Base-by-base conservation (phyloP, 1,140 invertebrate species). In the Portunus trituberculatus region DNA sequence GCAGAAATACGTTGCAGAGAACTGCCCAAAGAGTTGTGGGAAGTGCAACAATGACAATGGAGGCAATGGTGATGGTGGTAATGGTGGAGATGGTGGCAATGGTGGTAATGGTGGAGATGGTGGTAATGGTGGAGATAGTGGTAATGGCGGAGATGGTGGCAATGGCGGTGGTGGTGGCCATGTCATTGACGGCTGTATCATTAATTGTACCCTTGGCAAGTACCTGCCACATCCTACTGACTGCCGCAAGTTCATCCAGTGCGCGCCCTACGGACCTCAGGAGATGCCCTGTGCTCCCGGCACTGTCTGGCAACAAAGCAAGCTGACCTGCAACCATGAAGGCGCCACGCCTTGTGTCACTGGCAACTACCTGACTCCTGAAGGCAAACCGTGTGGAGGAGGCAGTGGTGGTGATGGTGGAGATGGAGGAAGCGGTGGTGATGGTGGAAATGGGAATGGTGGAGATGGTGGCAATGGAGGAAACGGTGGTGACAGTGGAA, bases 191-290 rank as follows among this genome's bases (percentile, higher is more conserved):
- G 91, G 91, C 14, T 92, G 91, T 32, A 6, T 76, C 59, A 45
- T 92, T 48, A 25, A 32, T 29, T 92, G 91, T 28, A 28, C 29
- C 16, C n/a, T 20, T 4, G 91, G 91, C 91, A 46, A 83, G 52
- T 93, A 93, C 86, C 29, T 82, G 14, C 93, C 83, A 31, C 93
- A 93, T 29, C 84, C 93, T 0, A 88, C 7, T 48, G 52, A 93
- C 93, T 93, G 93, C 82, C 84, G 46, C 1, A 93, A 88, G 93
- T 93, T 93, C 52, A 87, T 93, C 86, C 84, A 93, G 84, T 93
- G 93, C 32, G 93, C 92, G 28, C 84, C 93, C 8, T 93, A 52
- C 29, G 93, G 93, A n/a, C 93, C 93, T 4, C 32, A 86, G 82
- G 84, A 88, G 46, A 88, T 93, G 84, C 84, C 93, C 7, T 88